Percentiles rank a stretch among this genome's conserved stretches.
Conservation (phyloP, 2,797 vertebrate species). For the Danio tinwini region DNA sequence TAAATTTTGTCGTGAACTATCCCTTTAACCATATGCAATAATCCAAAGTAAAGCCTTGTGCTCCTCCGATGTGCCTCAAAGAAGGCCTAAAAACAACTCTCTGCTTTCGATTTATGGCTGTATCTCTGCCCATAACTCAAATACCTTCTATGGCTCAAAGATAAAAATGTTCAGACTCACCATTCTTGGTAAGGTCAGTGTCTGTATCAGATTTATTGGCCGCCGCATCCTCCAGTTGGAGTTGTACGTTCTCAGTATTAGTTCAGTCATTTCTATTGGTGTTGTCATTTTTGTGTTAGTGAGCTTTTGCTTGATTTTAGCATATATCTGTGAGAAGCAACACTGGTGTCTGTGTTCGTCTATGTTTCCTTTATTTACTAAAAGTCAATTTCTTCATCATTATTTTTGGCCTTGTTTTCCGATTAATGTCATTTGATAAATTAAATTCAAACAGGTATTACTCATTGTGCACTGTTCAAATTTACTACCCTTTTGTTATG, state of each 20-base stretch:
- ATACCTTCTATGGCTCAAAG: conserved; percentile 16
- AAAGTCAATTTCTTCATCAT: background rate
- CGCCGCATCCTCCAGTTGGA: conserved; percentile 36
- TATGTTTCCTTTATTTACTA: background rate
- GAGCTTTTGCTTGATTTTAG: background rate
- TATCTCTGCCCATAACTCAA: background rate
- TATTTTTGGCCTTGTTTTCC: conserved; percentile 4
- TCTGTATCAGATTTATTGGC: conserved; percentile 53
- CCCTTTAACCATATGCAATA: background rate
- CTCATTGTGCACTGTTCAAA: too few species aligned
- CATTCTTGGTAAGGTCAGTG: conserved; percentile 48
- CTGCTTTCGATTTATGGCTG: conserved; percentile 26
- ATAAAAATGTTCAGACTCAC: conserved; percentile 27
- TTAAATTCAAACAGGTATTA: background rate
- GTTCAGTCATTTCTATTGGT: conserved; percentile 37
- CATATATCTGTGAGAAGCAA: conserved; percentile 34
- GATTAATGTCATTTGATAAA: background rate
- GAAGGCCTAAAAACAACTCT: conserved; percentile 6
- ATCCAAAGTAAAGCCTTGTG: conserved; percentile 2
- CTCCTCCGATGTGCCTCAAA: conserved; percentile 13
- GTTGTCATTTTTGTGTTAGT: conserved; percentile 17
- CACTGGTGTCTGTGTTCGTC: conserved; percentile 37
- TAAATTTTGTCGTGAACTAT: too few species aligned
- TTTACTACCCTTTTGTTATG: too few species aligned
- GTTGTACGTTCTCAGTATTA: conserved; percentile 42